Base-by-base conservation (phyloP, 1,140 invertebrate species). In the Prorops nasuta region DNA sequence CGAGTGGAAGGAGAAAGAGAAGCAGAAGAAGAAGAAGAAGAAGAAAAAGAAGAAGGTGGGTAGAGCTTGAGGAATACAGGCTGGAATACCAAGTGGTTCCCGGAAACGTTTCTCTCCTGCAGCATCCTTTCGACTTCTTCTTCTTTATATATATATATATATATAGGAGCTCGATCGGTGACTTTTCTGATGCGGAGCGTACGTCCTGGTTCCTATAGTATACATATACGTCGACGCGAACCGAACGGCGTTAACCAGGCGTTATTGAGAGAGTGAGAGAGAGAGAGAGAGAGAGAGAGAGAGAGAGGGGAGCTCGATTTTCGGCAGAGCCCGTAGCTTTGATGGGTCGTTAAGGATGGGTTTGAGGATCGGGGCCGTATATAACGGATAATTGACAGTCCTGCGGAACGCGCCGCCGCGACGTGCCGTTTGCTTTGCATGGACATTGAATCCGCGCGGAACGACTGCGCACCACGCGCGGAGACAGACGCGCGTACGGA, bases 331-430 rank as follows among this genome's bases (percentile, higher is more conserved):
- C 42, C 47, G 52, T n/a, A 44, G 52, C 42, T 64, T 64, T 64
- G 58, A 64, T 49, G 57, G 56, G 49, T 69, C 67, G 69, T 67
- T 70, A 69, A 70, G 59, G 67, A 66, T 66, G 66, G 64, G 66
- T 70, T 66, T 62, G 61, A 67, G 62, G 64, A 60, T 59, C 68
- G 63, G 60, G 65, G 64, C 67, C 68, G 71, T 74, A 74, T 74
- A 74, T 73, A 73, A 74, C 72, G 67, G 69, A 73, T 74, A 73
- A 74, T 74, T 74, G 72, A 74, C 72, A 74, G 71, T 62, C 70
- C n/a, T n/a, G n/a, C n/a, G n/a, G n/a, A n/a, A n/a, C n/a, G n/a
- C n/a, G n/a, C n/a, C n/a, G 59, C 62, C 48, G 60, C 54, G 49
- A 46, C 57, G 58, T 63, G 67, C 53, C 60, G 66, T 69, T 72